Conservation (phyloP, 1,140 invertebrate species). For the Limonius californicus region DNA sequence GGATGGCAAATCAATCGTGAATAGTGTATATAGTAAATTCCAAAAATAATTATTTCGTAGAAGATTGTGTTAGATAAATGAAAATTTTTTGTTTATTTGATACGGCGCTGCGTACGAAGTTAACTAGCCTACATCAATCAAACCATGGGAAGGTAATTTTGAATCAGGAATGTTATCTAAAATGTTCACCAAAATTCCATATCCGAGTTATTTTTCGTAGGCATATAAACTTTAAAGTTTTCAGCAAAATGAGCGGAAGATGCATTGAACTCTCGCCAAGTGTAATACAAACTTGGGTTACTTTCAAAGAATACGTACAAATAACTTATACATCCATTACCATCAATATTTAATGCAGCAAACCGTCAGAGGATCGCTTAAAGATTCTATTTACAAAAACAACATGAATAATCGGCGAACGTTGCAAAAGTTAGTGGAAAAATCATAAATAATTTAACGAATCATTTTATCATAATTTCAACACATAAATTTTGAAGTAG, state of each 20-base stretch:
- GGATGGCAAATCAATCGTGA: too few species aligned
- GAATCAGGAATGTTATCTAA: background rate
- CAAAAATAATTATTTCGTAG: too few species aligned
- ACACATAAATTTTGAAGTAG: slow-evolving; percentile 44
- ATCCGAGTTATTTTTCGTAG: too few species aligned
- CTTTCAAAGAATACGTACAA: slow-evolving; percentile 1
- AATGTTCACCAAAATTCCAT: too few species aligned
- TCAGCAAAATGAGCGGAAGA: background rate
- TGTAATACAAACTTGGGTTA: background rate
- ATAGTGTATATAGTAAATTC: too few species aligned
- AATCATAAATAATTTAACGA: slow-evolving; percentile 47
- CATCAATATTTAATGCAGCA: slow-evolving; percentile 7
- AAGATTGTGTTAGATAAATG: too few species aligned
- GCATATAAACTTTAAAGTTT: background rate
- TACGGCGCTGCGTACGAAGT: too few species aligned
- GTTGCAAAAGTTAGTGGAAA: slow-evolving; percentile 41
- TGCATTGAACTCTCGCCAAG: background rate
- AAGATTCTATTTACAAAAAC: slow-evolving; percentile 15
- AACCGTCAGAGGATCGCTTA: slow-evolving; percentile 13
- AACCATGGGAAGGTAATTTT: too few species aligned
- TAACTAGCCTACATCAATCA: too few species aligned
- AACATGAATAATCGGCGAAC: slow-evolving; percentile 13
- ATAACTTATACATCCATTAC: slow-evolving; percentile 12
- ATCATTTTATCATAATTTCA: slow-evolving; percentile 46
- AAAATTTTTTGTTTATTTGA: too few species aligned